Evolutionary conservation across 2,888 invertebrate genomes (phyloP).

Genomic region (Tenthredo notha): DNA sequence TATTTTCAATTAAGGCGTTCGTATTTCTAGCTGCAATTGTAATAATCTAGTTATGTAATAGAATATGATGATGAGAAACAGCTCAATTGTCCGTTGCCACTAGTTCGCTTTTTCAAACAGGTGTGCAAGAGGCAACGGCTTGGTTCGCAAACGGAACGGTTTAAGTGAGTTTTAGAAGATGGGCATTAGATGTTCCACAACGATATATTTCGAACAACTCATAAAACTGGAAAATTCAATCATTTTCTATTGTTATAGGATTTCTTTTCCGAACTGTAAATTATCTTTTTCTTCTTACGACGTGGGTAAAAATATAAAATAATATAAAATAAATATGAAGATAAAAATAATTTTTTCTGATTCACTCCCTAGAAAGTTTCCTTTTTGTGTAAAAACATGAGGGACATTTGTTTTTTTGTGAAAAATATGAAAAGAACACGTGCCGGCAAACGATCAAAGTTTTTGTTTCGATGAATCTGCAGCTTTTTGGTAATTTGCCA

Average conservation of each 20-base stretch:
- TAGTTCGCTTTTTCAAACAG: neutral
- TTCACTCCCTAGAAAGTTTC: no score
- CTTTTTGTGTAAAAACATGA: no score
- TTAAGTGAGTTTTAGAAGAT: neutral
- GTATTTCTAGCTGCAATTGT: neutral
- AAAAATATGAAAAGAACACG: no score
- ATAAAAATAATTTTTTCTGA: no score
- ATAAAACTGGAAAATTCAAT: neutral
- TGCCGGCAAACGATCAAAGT: no score
- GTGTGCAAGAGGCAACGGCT: neutral
- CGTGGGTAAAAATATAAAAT: no score
- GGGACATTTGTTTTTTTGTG: no score
- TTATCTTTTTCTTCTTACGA: neutral
- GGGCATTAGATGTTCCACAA: neutral
- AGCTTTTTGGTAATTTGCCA: no score
- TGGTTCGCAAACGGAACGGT: neutral
- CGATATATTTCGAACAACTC: neutral
- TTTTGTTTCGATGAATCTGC: no score
- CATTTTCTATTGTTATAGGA: neutral
- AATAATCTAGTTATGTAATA: constrained; percentile 1
- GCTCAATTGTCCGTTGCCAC: constrained; percentile 19
- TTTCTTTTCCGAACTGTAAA: neutral
- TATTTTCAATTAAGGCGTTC: neutral
- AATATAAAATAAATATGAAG: no score
- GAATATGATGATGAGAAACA: constrained; percentile 14